Conservation (phyloP, 2,113 vertebrate species). For the Muscicapa adusta region DNA sequence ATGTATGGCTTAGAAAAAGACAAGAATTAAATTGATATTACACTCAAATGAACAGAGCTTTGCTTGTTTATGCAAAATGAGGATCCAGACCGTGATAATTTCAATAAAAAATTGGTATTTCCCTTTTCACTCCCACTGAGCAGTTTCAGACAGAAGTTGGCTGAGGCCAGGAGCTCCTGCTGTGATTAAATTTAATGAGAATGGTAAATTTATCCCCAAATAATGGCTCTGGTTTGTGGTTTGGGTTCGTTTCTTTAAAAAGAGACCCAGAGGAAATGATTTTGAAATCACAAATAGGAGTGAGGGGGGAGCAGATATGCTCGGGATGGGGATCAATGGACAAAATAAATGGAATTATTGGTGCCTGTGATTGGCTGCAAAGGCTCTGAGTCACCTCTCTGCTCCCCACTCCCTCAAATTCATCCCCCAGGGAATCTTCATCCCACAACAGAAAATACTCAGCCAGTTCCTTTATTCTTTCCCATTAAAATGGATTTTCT, state of each 20-base stretch:
- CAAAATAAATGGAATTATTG: neutral
- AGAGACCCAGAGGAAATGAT: neutral
- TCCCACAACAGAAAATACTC: neutral
- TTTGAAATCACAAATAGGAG: neutral
- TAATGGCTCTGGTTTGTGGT: neutral
- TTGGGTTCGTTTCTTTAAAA: neutral
- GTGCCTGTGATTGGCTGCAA: neutral
- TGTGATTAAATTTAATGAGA: neutral
- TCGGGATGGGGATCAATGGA: neutral
- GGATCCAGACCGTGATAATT: neutral
- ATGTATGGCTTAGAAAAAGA: neutral
- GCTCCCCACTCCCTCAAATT: neutral
- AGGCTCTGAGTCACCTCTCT: neutral
- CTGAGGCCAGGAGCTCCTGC: neutral
- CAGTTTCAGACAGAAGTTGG: constrained; percentile 4
- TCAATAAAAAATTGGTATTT: neutral
- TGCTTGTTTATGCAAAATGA: neutral
- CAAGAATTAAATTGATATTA: neutral
- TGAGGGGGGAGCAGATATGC: neutral
- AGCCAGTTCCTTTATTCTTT: neutral
- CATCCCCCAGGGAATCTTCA: neutral
- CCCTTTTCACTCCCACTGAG: neutral
- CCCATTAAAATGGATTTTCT: neutral
- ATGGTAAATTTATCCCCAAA: neutral
- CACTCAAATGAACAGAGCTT: neutral